phyloP scores from a whole-genome alignment of 2,888 invertebrate species.

The Gerris lacustris region DNA sequence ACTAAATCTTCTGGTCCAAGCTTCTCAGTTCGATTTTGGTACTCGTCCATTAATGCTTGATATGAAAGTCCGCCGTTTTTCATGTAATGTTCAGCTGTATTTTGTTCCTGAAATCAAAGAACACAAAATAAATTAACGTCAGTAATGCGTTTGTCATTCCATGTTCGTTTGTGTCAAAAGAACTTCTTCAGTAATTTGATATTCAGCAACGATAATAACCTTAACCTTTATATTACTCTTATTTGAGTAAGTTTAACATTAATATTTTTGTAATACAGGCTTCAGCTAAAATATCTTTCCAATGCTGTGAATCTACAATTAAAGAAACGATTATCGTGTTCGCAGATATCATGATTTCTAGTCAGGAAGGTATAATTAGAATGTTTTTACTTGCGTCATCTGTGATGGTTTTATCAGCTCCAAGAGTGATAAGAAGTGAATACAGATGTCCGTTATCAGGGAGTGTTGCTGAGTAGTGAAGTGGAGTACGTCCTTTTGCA shows the following conservation, averaged over 20 bases:
- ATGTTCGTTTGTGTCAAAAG: too few relatives aligned
- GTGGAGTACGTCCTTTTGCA: conserved; percentile 66
- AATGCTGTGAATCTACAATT: too few relatives aligned
- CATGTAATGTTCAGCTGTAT: conserved; percentile 66
- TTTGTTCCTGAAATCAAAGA: conserved; percentile 54
- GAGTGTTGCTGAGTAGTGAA: conserved; percentile 76
- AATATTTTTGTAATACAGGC: too few relatives aligned
- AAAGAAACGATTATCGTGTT: neutral
- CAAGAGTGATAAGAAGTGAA: conserved; percentile 70
- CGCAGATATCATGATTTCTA: neutral
- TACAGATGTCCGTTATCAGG: conserved; percentile 80
- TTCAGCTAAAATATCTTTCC: too few relatives aligned
- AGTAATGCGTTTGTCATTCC: too few relatives aligned
- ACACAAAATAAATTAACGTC: too few relatives aligned
- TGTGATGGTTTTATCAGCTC: conserved; percentile 65
- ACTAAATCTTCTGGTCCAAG: neutral
- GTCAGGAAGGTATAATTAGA: conserved; percentile 1
- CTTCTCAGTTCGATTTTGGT: conserved; percentile 22
- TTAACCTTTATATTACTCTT: too few relatives aligned
- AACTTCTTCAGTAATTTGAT: too few relatives aligned
- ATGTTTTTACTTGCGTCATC: conserved; percentile 57
- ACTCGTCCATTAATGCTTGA: conserved; percentile 47
- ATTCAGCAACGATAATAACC: too few relatives aligned
- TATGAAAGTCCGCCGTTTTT: conserved; percentile 67
- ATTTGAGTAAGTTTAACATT: too few relatives aligned